A percentile compares a stretch with the other conserved stretches of the same genome.
These are phyloP conservation scores for Sander lucioperca DNA, from an alignment of 2,113 vertebrate genomes.

Conservation along the genomic window DNA sequence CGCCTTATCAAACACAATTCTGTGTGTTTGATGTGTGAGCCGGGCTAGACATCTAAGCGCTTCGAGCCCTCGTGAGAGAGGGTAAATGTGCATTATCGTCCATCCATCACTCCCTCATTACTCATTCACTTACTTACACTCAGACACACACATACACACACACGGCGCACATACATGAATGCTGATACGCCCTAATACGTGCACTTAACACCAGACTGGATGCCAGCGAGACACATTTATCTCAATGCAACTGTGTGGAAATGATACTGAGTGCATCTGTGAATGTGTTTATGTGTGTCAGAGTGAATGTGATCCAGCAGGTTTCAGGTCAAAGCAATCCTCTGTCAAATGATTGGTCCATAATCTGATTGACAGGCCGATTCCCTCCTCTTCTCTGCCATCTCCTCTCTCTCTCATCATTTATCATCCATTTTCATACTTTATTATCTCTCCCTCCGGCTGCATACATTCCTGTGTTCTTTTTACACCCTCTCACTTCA, in stretches of 20 bases:
- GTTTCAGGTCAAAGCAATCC: conserved; percentile 78
- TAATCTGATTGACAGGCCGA: conserved; percentile 81
- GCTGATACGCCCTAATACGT: conserved; percentile 76
- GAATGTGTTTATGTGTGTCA: conserved; percentile 45
- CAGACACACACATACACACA: conserved; percentile 60
- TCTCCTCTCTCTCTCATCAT: conserved; percentile 39
- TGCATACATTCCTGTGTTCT: conserved; percentile 29
- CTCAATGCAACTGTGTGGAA: conserved; percentile 76
- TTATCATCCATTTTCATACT: conserved; percentile 57
- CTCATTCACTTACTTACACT: conserved; percentile 80
- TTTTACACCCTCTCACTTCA: conserved; percentile 25
- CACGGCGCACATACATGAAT: conserved; percentile 66
- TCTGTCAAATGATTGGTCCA: conserved; percentile 71
- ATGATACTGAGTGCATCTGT: conserved; percentile 72
- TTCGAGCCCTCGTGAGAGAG: conserved; percentile 67
- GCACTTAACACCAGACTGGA: conserved; percentile 81
- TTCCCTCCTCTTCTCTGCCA: conserved; percentile 57
- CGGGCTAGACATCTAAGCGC: conserved; percentile 69
- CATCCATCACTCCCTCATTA: conserved; percentile 82
- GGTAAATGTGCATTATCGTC: conserved; percentile 81
- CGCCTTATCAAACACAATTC: conserved; percentile 43
- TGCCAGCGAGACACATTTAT: conserved; percentile 80
- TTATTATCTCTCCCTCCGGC: conserved; percentile 26
- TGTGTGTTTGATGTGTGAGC: conserved; percentile 34
- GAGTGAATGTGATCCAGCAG: conserved; percentile 68